Evolutionary conservation across 1,140 invertebrate species (phyloP).

Genomic region (Drosophila ercepeae): DNA sequence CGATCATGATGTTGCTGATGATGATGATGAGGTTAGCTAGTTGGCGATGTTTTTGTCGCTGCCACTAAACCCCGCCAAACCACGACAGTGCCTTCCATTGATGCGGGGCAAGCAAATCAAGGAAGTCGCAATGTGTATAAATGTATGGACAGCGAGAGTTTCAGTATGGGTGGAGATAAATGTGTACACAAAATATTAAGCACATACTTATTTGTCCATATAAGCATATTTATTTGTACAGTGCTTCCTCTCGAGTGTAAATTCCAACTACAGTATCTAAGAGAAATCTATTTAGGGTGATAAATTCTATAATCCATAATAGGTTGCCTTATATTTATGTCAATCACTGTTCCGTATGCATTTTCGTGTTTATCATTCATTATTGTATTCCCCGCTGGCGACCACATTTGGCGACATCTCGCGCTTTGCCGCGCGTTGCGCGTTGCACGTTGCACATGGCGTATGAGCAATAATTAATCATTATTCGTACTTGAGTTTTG

Average conservation of each 20-base stretch:
- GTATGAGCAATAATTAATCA: conserved; percentile 62
- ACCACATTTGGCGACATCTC: conserved; percentile 54
- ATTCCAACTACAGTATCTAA: conserved; percentile 5
- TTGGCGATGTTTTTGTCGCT: conserved; percentile 30
- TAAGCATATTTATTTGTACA: conserved; percentile 20
- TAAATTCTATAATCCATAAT: no score
- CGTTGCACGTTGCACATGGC: conserved; percentile 68
- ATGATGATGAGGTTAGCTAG: conserved; percentile 39
- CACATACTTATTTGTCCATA: conserved; percentile 22
- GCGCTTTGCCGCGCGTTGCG: conserved; percentile 11
- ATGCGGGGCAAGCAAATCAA: conserved; percentile 39
- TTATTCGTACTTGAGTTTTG: conserved; percentile 36
- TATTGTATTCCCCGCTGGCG: conserved; percentile 31
- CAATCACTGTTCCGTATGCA: conserved; percentile 3
- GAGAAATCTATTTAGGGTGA: neutral
- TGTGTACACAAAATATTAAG: conserved; percentile 35
- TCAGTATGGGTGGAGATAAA: conserved; percentile 10
- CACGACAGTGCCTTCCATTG: conserved; percentile 52
- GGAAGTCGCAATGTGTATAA: conserved; percentile 41
- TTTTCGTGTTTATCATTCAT: conserved; percentile 9
- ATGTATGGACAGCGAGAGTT: neutral
- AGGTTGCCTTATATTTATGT: neutral
- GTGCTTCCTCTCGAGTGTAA: conserved; percentile 1
- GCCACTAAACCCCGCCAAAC: neutral
- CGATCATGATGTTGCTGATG: conserved; percentile 18